phyloP scores from a whole-genome alignment of 2,888 invertebrate genomes.

The Pandemis cinnamomeana region DNA sequence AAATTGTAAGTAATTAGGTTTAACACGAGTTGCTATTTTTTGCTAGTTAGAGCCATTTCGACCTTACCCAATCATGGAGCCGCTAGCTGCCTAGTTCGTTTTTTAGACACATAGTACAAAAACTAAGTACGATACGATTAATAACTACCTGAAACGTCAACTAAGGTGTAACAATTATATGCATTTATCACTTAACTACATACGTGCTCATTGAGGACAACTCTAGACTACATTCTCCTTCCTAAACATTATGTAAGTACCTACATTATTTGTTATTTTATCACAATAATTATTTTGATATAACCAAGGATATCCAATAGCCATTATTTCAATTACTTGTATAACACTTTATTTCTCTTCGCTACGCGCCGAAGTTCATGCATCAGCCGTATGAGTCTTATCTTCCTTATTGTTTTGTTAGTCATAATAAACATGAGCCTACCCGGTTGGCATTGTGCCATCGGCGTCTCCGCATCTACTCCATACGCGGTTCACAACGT shows the following conservation, averaged over 20 bases:
- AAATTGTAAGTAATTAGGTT: conserved; percentile 65
- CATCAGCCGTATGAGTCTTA: conserved; percentile 22
- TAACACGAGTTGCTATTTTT: conserved; percentile 49
- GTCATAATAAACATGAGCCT: conserved; percentile 41
- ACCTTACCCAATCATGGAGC: conserved; percentile 34
- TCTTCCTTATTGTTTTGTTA: conserved; percentile 41
- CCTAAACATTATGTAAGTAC: neutral
- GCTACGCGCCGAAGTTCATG: conserved; percentile 42
- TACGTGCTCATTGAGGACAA: neutral
- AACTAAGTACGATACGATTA: neutral
- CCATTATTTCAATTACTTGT: neutral
- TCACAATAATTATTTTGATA: neutral
- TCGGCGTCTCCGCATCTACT: conserved; percentile 62
- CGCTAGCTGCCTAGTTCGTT: conserved; percentile 7
- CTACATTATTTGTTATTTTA: neutral
- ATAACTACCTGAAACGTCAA: neutral
- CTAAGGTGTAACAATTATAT: neutral
- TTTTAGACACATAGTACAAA: neutral
- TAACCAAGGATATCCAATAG: neutral
- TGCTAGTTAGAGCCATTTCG: conserved; percentile 38
- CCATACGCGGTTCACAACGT: conserved; percentile 57
- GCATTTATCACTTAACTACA: neutral
- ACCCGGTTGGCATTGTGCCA: conserved; percentile 67
- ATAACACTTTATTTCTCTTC: conserved; percentile 10
- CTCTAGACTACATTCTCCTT: neutral